These are phyloP conservation scores for Lepidochrysops patricia DNA, from an alignment of 2,888 invertebrate genomes.

Conservation along the genomic window DNA sequence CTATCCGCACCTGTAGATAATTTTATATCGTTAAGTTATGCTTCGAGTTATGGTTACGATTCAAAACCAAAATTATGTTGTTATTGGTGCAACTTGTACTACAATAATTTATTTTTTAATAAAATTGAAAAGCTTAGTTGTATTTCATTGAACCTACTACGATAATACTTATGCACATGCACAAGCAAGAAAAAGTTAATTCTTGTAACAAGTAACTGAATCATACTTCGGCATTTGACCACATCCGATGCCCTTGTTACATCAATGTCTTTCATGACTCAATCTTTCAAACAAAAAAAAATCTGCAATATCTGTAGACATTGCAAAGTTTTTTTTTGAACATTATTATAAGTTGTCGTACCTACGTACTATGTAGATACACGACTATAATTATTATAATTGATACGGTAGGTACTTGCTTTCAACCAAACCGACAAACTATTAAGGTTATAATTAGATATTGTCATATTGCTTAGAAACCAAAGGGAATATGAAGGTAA, in stretches of 20 bases:
- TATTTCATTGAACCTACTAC: conserved; percentile 27
- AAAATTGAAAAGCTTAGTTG: conserved; percentile 46
- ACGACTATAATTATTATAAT: too few species aligned
- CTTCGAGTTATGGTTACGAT: conserved; percentile 65
- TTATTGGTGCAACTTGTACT: conserved; percentile 73
- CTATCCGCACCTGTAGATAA: conserved; percentile 39
- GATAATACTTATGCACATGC: too few species aligned
- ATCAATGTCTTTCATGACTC: background rate
- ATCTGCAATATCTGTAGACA: too few species aligned
- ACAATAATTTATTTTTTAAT: conserved; percentile 74
- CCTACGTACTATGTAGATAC: too few species aligned
- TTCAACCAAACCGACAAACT: too few species aligned
- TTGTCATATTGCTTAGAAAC: too few species aligned
- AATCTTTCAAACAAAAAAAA: too few species aligned
- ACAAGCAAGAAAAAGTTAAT: background rate
- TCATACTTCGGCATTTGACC: background rate
- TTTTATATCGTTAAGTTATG: conserved; percentile 45
- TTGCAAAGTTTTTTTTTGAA: too few species aligned
- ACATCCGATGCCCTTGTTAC: background rate
- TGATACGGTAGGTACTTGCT: too few species aligned
- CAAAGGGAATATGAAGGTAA: too few species aligned
- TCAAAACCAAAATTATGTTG: conserved; percentile 71
- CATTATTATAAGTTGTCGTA: too few species aligned
- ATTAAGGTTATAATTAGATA: too few species aligned
- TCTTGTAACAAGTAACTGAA: background rate